These are phyloP conservation scores for Gerris buenoi DNA, from an alignment of 1,140 invertebrate species.

Conservation along the genomic window DNA sequence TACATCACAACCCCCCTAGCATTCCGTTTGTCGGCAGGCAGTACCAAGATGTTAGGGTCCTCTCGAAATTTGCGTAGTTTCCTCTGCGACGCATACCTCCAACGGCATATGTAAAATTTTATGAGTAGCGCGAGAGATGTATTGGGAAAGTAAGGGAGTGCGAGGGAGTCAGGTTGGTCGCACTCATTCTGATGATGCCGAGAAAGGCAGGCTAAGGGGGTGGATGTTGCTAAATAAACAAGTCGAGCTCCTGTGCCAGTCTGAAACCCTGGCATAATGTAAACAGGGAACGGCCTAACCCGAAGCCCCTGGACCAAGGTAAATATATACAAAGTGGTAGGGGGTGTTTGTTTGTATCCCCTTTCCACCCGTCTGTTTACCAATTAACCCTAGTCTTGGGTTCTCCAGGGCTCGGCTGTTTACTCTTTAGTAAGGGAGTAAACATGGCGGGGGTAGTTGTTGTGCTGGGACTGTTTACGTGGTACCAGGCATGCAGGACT, in stretches of 20 bases:
- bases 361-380: background rate
- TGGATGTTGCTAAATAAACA: constrained; percentile 17
- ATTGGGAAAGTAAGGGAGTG: too few relatives aligned
- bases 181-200: background rate
- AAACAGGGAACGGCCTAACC: constrained; percentile 10
- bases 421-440: background rate
- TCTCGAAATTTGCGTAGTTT: too few relatives aligned
- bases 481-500: background rate
- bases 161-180: too few relatives aligned
- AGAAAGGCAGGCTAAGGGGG: background rate
- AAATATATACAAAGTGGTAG: background rate
- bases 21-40: too few relatives aligned
- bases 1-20: too few relatives aligned
- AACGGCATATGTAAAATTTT: too few relatives aligned
- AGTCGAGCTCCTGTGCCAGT: constrained; percentile 14
- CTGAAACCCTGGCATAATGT: constrained; percentile 11
- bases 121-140: background rate
- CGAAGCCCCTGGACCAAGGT: background rate
- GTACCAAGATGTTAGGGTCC: too few relatives aligned
- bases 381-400: background rate
- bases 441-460: background rate
- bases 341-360: background rate
- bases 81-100: too few relatives aligned
- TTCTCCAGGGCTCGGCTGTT: too few relatives aligned
- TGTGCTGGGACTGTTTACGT: background rate